A percentile compares a stretch with the other conserved stretches of the same genome.
Conservation (phyloP, 2,113 vertebrate species). For the Rhinichthys klamathensis region DNA sequence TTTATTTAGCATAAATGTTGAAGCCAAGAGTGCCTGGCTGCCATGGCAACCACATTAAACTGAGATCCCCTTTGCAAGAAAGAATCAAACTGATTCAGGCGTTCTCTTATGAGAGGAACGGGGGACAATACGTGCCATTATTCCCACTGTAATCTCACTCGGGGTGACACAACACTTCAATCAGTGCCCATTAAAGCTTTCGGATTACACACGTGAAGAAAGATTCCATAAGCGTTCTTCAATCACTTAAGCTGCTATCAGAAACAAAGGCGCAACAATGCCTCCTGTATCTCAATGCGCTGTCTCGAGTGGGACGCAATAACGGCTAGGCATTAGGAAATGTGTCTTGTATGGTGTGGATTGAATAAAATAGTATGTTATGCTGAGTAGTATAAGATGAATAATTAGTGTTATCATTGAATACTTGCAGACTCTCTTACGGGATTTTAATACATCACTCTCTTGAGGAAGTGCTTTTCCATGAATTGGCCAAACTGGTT, state of each 20-base stretch:
- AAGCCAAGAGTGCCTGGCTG: slow-evolving; percentile 82
- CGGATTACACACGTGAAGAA: slow-evolving; percentile 41
- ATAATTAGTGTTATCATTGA: not conserved
- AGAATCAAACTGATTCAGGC: slow-evolving; percentile 82
- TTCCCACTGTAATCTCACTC: slow-evolving; percentile 55
- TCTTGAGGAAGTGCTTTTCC: not conserved
- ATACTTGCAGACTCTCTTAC: not conserved
- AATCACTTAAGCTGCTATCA: slow-evolving; percentile 24
- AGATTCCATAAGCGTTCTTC: slow-evolving; percentile 25
- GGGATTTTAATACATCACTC: not conserved
- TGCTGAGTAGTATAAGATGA: not conserved
- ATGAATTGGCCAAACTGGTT: not conserved
- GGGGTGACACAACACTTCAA: slow-evolving; percentile 55
- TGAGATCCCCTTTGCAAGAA: slow-evolving; percentile 82
- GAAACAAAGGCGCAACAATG: slow-evolving; percentile 17
- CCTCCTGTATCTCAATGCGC: not conserved
- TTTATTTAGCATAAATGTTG: slow-evolving; percentile 86
- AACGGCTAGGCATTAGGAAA: not conserved
- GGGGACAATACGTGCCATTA: slow-evolving; percentile 59
- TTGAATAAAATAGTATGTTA: not conserved
- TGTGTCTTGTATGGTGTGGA: not conserved
- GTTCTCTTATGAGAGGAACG: slow-evolving; percentile 75
- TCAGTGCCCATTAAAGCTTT: slow-evolving; percentile 51
- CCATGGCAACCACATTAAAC: slow-evolving; percentile 86
- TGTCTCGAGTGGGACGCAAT: not conserved